Evolutionary conservation across 2,113 vertebrate species (phyloP), one percentile per base, ranked within the genome.

Genomic region (Dendropsophus ebraccatus): DNA sequence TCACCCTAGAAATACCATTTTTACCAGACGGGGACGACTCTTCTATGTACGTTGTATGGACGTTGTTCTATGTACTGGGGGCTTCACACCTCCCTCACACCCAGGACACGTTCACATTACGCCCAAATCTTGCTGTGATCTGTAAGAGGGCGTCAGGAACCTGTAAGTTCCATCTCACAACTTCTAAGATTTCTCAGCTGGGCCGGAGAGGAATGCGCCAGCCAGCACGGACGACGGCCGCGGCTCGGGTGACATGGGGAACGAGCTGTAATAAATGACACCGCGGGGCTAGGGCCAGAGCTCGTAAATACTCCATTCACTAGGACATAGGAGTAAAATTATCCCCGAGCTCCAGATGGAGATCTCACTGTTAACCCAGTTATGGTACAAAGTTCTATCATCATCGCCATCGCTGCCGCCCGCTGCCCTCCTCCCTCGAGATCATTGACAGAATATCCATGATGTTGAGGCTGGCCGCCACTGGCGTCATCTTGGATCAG

Each of bases 241-340:
- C 6, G 2, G 14, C 49, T 76, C 47, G 5, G 41, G 17, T 52
- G 41, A 50, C 74, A 28, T 25, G 37, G 45, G 41, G 74, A 50
- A 76, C 74, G 28, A 76, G 73, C 45, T 17, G 9, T 76, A 28
- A 76, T 30, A 50, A 30, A 76, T 21, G n/a, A 76, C 25, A 30
- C 35, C 0, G 32, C 10, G 30, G 32, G 67, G 25, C 1, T 8
- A 1, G 8, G 67, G 67, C 67, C 10, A 17, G 19, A 21, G n/a
- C 49, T 76, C 74, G 47, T 30, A 76, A 19, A 76, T 8, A 19
- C 17, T 23, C 12, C 45, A 75, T 28, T 49, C 72, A 45, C 72
- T 75, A 47, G n/a, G 45, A 17, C 45, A 50, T 4, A 16, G 8
- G 12, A 17, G 49, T 28, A 50, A 28, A 17, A 9, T 28, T 9